These are phyloP conservation scores for Panurus biarmicus DNA, from an alignment of 2,113 vertebrate species.

Conservation along the genomic window DNA sequence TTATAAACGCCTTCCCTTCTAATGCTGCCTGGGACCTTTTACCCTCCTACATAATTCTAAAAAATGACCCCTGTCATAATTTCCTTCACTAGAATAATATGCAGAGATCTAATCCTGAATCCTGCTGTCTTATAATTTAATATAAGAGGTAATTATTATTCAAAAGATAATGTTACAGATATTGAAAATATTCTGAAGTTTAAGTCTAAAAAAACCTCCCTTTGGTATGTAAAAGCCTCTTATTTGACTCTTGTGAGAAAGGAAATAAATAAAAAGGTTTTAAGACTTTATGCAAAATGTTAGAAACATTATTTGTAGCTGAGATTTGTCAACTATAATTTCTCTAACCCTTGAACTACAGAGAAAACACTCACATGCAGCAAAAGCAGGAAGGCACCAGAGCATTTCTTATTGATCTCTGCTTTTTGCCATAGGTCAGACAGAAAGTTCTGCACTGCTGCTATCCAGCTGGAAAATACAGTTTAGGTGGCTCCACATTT, in stretches of 20 bases:
- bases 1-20: constrained; percentile 94
- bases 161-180: constrained; percentile 79
- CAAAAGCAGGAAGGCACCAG: neutral
- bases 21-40: constrained; percentile 94
- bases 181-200: constrained; percentile 77
- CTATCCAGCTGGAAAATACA: neutral
- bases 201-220: constrained; percentile 52
- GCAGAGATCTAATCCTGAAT: constrained; percentile 79
- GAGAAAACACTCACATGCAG: neutral
- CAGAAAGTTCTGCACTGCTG: neutral
- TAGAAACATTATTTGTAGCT: constrained; percentile 14
- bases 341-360: constrained; percentile 31
- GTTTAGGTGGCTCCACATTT: neutral
- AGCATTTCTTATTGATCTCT: neutral
- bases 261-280: constrained; percentile 47
- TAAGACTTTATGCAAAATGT: constrained; percentile 54
- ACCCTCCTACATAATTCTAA: constrained; percentile 97
- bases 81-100: constrained; percentile 82
- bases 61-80: constrained; percentile 90
- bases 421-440: neutral
- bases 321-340: constrained; percentile 51
- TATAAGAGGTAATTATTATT: constrained; percentile 80
- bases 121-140: constrained; percentile 80
- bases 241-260: constrained; percentile 36
- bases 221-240: constrained; percentile 20